phyloP scores from a whole-genome alignment of 2,797 vertebrate species.

The Lepus oiostolus region DNA sequence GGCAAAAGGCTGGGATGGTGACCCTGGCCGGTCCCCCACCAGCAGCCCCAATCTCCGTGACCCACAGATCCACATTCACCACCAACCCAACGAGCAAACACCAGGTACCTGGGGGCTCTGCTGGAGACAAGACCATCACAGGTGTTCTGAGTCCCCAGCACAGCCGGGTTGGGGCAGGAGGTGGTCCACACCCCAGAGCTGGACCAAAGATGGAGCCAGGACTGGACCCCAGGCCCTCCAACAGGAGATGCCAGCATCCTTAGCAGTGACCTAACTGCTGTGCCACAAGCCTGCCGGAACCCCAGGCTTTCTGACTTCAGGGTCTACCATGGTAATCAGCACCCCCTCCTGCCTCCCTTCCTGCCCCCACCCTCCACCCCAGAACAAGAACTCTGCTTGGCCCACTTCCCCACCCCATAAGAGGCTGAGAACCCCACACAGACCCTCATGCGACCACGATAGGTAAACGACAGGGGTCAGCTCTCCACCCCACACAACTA shows the following conservation, averaged over 20 bases:
- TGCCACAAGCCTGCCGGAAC: too few species aligned
- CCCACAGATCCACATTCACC: not conserved
- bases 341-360: not conserved
- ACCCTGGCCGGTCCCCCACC: accelerated
- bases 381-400: not conserved
- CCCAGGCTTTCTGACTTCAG: not conserved
- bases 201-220: too few species aligned
- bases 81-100: not conserved
- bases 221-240: too few species aligned
- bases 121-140: not conserved
- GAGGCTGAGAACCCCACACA: not conserved
- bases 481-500: not conserved
- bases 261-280: too few species aligned
- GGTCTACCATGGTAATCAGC: not conserved
- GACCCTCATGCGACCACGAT: not conserved
- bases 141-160: not conserved
- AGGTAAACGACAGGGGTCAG: not conserved
- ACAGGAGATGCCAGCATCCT: too few species aligned
- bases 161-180: not conserved
- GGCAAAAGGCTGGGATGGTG: not conserved
- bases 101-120: not conserved
- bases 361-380: too few species aligned
- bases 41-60: not conserved
- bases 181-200: not conserved
- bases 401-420: not conserved